phyloP scores from a whole-genome alignment of 2,797 vertebrate species.

The Anableps anableps region DNA sequence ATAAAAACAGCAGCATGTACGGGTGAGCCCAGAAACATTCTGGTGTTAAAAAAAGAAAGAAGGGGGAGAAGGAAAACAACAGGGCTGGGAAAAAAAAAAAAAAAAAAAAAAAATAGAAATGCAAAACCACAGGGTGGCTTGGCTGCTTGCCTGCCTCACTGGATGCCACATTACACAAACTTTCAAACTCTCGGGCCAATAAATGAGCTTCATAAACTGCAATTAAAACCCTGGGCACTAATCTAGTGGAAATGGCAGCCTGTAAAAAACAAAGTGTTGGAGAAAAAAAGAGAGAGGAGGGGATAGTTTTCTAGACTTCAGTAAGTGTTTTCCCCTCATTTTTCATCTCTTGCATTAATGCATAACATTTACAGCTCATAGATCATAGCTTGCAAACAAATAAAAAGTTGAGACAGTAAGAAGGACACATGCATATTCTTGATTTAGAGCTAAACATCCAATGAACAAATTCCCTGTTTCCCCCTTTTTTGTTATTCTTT shows the following conservation, averaged over 20 bases:
- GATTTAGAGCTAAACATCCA: slow-evolving; percentile 5
- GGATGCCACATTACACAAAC: slow-evolving; percentile 80
- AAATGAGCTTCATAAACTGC: slow-evolving; percentile 84
- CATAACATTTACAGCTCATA: slow-evolving; percentile 50
- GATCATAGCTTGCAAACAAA: slow-evolving; percentile 41
- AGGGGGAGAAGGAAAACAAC: slow-evolving; percentile 56
- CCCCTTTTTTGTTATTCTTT: background rate
- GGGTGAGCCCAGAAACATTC: slow-evolving; percentile 75
- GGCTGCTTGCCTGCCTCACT: slow-evolving; percentile 64
- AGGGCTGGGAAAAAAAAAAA: slow-evolving; percentile 43
- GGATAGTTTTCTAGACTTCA: slow-evolving; percentile 44
- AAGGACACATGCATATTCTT: slow-evolving; percentile 7
- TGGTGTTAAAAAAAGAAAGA: slow-evolving; percentile 71
- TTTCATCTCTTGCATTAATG: slow-evolving; percentile 49
- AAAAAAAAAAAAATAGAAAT: slow-evolving; percentile 56
- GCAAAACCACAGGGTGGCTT: slow-evolving; percentile 77
- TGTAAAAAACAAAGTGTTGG: slow-evolving; percentile 74
- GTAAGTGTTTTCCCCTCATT: slow-evolving; percentile 13
- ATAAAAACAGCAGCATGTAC: slow-evolving; percentile 80
- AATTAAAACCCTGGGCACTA: slow-evolving; percentile 88
- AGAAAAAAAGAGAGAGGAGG: slow-evolving; percentile 49
- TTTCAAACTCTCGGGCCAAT: slow-evolving; percentile 74
- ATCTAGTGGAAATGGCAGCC: slow-evolving; percentile 85
- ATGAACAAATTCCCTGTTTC: background rate
- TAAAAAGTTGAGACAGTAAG: slow-evolving; percentile 13